Conservation (phyloP, 2,888 invertebrate genomes). For the Fragum whitleyi region DNA sequence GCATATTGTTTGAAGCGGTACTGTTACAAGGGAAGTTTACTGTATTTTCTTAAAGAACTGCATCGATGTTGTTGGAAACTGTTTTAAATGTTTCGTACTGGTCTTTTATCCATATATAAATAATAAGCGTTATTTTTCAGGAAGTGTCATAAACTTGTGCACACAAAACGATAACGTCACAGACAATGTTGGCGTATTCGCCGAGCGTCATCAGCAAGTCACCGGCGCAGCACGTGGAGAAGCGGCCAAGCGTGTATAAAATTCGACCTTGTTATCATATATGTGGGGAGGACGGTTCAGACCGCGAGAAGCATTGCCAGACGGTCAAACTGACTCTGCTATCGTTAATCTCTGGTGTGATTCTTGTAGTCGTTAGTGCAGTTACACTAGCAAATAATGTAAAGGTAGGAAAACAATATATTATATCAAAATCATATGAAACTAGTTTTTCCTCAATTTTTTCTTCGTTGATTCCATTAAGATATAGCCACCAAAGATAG, state of each 20-base stretch:
- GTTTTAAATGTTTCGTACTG: no score
- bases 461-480: no score
- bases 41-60: no score
- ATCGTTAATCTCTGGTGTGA: constrained; percentile 32
- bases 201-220: constrained; percentile 1
- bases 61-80: no score
- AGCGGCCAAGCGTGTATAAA: not conserved
- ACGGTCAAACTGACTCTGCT: constrained; percentile 32
- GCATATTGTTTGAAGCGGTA: no score
- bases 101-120: no score
- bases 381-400: constrained; percentile 23
- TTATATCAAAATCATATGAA: no score
- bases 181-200: not conserved
- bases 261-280: not conserved
- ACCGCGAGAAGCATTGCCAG: constrained; percentile 16
- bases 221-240: not conserved
- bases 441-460: not conserved
- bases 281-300: constrained; percentile 8
- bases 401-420: not conserved
- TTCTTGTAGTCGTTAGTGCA: constrained; percentile 33
- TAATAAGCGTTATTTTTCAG: no score
- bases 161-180: constrained; percentile 3
- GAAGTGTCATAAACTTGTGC: no score
- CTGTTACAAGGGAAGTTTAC: no score
- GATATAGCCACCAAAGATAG: no score